Base-by-base conservation (phyloP, 2,888 invertebrate species). In the Drosophila ustulata region DNA sequence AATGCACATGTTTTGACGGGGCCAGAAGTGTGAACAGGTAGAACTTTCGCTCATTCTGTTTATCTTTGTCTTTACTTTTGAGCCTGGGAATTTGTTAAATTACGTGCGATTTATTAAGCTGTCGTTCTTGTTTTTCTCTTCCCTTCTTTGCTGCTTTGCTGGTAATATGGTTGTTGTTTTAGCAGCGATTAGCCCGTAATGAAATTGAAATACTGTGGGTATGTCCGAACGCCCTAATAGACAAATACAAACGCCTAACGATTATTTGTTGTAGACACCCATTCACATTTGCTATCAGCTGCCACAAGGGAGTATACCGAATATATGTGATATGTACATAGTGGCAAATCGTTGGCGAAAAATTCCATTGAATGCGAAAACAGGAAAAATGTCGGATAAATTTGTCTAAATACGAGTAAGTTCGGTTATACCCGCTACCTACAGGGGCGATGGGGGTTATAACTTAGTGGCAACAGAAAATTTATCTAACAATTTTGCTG, bases 161-260 rank as follows among this genome's bases (percentile, higher is more conserved):
- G 37, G 11, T 37, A 37, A 37, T n/a, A 5, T 37, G 37, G 37
- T 63, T 72, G 68, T 58, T 71, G 63, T 34, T 13, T 65, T 69
- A 81, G 59, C 80, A 82, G 63, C 82, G 75, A 82, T 82, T 82
- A 82, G 82, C 78, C 80, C 62, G 68, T 75, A 55, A 62, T 64
- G 68, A 80, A 79, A 82, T 72, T 82, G 85, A 78, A 78, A 77
- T 41, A 25, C n/a, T 47, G 25, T 52, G 68, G 66, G 53, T 53
- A 55, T 62, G 69, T 55, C 47, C 49, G 3, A 25, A 65, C 32
- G 70, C 65, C 80, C 65, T 52, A 66, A 71, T 75, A 75, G 75
- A 66, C 75, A 75, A 81, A 76, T 77, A 81, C 79, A 81, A 79
- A 84, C 74, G 79, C 71, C 61, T 66, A 84, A 80, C 84, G 84